Percentiles rank a stretch among this genome's conserved stretches.
phyloP scores from a whole-genome alignment of 1,140 invertebrate species.

The Drosophila guanche region DNA sequence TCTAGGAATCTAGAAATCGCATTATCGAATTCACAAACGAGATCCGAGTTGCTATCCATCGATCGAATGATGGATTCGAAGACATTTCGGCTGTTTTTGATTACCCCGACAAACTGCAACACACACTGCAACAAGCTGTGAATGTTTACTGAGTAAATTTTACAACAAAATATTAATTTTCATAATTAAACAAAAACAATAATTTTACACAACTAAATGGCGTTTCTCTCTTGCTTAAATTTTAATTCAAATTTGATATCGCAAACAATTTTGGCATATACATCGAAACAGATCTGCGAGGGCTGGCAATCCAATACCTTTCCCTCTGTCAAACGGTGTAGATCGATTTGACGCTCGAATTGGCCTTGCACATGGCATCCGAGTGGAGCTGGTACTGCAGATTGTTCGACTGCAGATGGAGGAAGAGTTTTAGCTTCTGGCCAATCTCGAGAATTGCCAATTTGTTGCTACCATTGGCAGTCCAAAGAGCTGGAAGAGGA shows the following conservation, averaged over 20 bases:
- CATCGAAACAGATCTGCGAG: conserved; percentile 4
- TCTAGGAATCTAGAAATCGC: conserved; percentile 43
- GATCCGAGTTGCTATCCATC: conserved; percentile 1
- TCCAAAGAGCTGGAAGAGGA: conserved; percentile 63
- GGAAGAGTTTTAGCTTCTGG: conserved; percentile 92
- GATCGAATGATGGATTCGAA: conserved; percentile 47
- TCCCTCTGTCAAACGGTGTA: conserved; percentile 53
- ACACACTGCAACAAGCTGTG: conserved; percentile 73
- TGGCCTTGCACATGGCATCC: conserved; percentile 91
- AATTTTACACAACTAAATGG: conserved; percentile 6
- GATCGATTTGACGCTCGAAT: conserved; percentile 61
- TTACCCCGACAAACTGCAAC: conserved; percentile 50
- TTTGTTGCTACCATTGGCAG: conserved; percentile 86
- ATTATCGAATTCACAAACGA: conserved; percentile 65
- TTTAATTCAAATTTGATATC: conserved; percentile 20
- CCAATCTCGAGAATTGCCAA: conserved; percentile 92
- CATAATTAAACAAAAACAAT: conserved; percentile 35
- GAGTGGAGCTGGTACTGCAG: conserved; percentile 93
- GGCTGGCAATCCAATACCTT: background rate
- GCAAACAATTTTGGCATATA: conserved; percentile 21
- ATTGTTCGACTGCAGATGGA: conserved; percentile 84
- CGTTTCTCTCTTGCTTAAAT: background rate
- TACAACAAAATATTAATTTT: conserved; percentile 31
- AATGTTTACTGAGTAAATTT: conserved; percentile 82
- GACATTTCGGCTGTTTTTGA: conserved; percentile 58